These are phyloP conservation scores for Odontomachus brunneus DNA, from an alignment of 1,140 invertebrate genomes.

Conservation along the genomic window DNA sequence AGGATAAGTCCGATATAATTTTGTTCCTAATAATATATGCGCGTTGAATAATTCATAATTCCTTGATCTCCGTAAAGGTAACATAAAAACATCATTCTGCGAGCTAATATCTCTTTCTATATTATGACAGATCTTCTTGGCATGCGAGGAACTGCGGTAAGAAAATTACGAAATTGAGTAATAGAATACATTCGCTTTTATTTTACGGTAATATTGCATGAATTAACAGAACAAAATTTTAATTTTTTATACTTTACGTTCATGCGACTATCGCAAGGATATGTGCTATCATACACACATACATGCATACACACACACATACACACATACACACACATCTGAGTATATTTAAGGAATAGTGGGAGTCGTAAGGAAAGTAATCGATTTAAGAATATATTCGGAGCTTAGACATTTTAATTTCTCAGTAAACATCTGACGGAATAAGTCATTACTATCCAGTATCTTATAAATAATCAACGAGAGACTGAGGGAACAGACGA, in stretches of 20 bases:
- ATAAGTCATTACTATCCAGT: conserved; percentile 18
- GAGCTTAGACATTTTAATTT: conserved; percentile 51
- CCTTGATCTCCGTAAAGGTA: neutral
- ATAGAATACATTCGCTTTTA: neutral
- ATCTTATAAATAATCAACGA: conserved; percentile 45
- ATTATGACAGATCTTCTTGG: too few species aligned
- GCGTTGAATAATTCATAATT: neutral
- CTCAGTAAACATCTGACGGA: conserved; percentile 26
- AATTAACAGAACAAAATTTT: too few species aligned
- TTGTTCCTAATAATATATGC: neutral
- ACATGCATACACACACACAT: too few species aligned
- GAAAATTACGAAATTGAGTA: too few species aligned
- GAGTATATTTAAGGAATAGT: too few species aligned
- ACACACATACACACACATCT: too few species aligned
- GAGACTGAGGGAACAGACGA: conserved; percentile 23
- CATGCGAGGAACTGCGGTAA: too few species aligned
- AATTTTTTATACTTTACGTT: too few species aligned
- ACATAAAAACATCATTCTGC: neutral
- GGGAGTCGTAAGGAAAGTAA: conserved; percentile 26
- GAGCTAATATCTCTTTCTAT: too few species aligned
- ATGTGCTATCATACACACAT: too few species aligned
- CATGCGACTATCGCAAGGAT: too few species aligned
- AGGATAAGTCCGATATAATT: neutral
- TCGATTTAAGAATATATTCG: conserved; percentile 1
- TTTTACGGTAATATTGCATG: too few species aligned